Conservation (phyloP, 2,888 invertebrate genomes). For the Drosophila multiciliata region DNA sequence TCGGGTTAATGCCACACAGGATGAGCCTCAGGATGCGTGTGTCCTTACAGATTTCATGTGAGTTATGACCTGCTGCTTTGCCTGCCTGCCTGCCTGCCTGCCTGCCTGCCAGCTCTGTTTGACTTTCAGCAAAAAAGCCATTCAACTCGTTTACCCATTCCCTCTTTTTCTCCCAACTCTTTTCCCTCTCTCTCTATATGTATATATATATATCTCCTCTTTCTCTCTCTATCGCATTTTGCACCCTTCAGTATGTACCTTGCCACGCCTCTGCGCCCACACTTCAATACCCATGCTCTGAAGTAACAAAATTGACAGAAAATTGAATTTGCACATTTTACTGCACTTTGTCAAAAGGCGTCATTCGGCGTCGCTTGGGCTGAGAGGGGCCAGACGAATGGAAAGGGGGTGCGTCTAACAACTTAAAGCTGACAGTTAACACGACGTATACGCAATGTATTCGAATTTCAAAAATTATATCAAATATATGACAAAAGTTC, state of each 20-base stretch:
- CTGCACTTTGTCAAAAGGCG: slow-evolving; percentile 65
- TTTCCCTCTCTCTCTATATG: neutral
- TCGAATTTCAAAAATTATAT: neutral
- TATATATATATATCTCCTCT: neutral
- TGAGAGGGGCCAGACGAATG: neutral
- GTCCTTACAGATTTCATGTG: slow-evolving; percentile 77
- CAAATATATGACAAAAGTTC: too few species aligned
- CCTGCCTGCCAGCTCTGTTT: slow-evolving; percentile 49
- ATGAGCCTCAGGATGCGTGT: slow-evolving; percentile 69
- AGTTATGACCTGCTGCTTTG: slow-evolving; percentile 64
- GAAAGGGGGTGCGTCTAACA: neutral
- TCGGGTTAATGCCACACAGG: slow-evolving; percentile 71
- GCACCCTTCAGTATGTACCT: slow-evolving; percentile 13
- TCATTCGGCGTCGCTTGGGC: neutral
- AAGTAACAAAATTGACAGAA: slow-evolving; percentile 62
- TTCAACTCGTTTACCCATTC: slow-evolving; percentile 2
- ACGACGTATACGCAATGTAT: slow-evolving; percentile 44
- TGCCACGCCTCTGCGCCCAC: slow-evolving; percentile 34
- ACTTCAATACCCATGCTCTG: slow-evolving; percentile 15
- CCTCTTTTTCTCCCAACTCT: neutral
- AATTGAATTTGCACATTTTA: slow-evolving; percentile 78
- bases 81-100: slow-evolving; percentile 33
- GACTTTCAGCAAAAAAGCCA: slow-evolving; percentile 42
- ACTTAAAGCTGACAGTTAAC: slow-evolving; percentile 63
- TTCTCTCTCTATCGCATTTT: neutral